phyloP scores from a whole-genome alignment of 1,140 invertebrate genomes.

The Sminthurinus signatus region DNA sequence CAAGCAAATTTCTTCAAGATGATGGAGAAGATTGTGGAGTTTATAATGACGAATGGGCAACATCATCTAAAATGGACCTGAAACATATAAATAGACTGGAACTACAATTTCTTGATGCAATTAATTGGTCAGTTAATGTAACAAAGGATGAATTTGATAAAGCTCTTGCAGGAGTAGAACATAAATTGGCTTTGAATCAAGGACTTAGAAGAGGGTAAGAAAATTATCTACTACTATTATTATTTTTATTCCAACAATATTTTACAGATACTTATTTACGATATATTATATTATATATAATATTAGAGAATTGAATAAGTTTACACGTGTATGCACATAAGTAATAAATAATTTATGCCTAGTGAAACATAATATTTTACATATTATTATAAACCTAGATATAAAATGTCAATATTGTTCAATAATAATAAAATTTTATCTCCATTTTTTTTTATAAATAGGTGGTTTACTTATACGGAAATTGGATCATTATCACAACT shows the following conservation, averaged over 20 bases:
- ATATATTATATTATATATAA: too few relatives aligned
- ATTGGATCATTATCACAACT: constrained; percentile 47
- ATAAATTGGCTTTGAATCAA: constrained; percentile 61
- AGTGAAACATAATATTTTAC: too few relatives aligned
- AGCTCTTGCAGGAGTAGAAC: constrained; percentile 61
- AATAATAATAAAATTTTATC: too few relatives aligned
- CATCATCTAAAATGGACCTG: constrained; percentile 64
- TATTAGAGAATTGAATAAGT: too few relatives aligned
- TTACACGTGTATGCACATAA: too few relatives aligned
- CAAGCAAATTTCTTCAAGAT: constrained; percentile 89
- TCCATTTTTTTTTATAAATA: too few relatives aligned
- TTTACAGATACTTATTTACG: too few relatives aligned
- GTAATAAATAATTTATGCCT: too few relatives aligned
- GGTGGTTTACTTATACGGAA: constrained; percentile 82
- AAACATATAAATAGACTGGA: constrained; percentile 75
- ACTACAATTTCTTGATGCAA: constrained; percentile 77
- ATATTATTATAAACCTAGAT: too few relatives aligned
- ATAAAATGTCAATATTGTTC: too few relatives aligned
- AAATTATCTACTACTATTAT: too few relatives aligned
- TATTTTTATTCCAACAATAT: too few relatives aligned
- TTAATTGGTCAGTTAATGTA: constrained; percentile 79
- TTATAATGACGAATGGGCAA: constrained; percentile 81
- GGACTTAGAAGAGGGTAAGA: constrained; percentile 55
- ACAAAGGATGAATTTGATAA: constrained; percentile 62
- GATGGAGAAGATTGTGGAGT: constrained; percentile 84